A percentile compares a stretch with the other conserved stretches of the same genome.
These are phyloP conservation scores for Erpornis zantholeuca DNA, from an alignment of 2,113 vertebrate genomes.

Conservation along the genomic window DNA sequence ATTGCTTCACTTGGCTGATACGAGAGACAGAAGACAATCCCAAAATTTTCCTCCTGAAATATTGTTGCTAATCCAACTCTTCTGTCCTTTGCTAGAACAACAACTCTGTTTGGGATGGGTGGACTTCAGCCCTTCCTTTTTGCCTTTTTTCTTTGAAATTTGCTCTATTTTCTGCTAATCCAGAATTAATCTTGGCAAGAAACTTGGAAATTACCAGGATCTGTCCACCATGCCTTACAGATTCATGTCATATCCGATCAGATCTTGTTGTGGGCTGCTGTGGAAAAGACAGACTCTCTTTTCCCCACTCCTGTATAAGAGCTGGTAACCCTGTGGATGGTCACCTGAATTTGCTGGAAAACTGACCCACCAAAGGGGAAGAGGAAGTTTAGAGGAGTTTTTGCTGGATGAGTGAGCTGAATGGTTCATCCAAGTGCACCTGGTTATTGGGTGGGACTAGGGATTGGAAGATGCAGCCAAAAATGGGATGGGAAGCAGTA, in stretches of 20 bases:
- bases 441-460: neutral
- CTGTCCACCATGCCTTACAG: neutral
- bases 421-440: neutral
- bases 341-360: neutral
- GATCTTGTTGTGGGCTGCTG: neutral
- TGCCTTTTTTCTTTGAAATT: neutral
- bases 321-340: neutral
- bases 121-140: neutral
- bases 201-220: neutral
- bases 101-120: neutral
- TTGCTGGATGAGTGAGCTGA: neutral
- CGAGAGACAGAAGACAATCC: neutral
- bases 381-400: neutral
- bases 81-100: neutral
- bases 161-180: neutral
- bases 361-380: neutral
- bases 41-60: neutral
- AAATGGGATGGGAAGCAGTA: neutral
- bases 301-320: neutral
- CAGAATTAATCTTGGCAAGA: neutral
- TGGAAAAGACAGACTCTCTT: neutral
- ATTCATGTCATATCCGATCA: neutral
- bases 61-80: neutral
- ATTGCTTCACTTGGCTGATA: neutral
- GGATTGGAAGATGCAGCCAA: neutral